phyloP scores from a whole-genome alignment of 2,797 vertebrate genomes.

The Geotria australis region DNA sequence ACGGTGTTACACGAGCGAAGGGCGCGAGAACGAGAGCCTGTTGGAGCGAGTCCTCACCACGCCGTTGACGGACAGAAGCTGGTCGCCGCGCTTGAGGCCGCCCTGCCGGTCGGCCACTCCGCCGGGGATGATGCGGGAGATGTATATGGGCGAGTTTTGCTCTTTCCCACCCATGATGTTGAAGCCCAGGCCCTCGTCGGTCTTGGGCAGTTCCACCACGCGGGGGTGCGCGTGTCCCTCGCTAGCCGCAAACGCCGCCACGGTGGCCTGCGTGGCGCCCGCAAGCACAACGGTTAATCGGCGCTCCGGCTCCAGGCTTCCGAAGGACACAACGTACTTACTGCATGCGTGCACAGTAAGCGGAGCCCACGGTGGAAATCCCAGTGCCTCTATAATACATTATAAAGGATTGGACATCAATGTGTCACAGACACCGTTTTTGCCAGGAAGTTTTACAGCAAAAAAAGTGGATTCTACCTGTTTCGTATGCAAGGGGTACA shows the following conservation, averaged over 20 bases:
- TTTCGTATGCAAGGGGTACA: too few relatives aligned
- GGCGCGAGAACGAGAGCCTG: too few relatives aligned
- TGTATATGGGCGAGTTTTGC: slow-evolving; percentile 74
- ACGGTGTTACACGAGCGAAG: too few relatives aligned
- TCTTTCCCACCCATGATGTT: slow-evolving; percentile 86
- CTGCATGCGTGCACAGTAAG: background rate
- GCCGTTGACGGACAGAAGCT: slow-evolving; percentile 57
- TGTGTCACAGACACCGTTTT: too few relatives aligned
- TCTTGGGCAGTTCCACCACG: slow-evolving; percentile 68
- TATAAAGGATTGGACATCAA: too few relatives aligned
- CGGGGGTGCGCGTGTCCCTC: slow-evolving; percentile 61
- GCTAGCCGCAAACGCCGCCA: slow-evolving; percentile 57
- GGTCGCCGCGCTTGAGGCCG: slow-evolving; percentile 63
- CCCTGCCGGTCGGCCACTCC: slow-evolving; percentile 61
- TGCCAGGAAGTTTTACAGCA: too few relatives aligned
- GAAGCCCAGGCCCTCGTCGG: slow-evolving; percentile 56
- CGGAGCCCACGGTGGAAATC: background rate
- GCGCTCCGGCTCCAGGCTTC: background rate
- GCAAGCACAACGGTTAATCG: too few relatives aligned
- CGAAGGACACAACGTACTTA: background rate
- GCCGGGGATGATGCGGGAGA: slow-evolving; percentile 57
- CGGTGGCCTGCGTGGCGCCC: slow-evolving; percentile 25
- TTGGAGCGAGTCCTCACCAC: slow-evolving; percentile 55
- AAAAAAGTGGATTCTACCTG: too few relatives aligned
- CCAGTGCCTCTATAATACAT: too few relatives aligned